phyloP scores from a whole-genome alignment of 2,113 vertebrate species.

The Struthidea cinerea region DNA sequence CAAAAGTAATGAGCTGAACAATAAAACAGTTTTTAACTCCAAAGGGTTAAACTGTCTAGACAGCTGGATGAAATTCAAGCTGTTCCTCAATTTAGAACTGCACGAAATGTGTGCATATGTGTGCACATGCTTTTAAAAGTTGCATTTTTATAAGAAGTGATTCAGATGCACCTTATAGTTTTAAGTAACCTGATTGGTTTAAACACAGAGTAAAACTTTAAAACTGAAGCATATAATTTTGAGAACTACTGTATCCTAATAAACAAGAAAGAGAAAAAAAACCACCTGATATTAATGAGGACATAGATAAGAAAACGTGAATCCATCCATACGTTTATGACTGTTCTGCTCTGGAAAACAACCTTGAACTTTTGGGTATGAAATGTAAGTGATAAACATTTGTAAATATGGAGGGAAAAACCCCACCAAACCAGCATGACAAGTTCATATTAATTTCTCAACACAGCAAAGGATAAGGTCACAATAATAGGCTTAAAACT shows the following conservation, averaged over 20 bases:
- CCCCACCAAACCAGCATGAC: background rate
- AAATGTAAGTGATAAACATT: background rate
- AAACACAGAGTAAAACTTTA: background rate
- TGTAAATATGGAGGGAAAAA: background rate
- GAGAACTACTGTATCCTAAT: background rate
- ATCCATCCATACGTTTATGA: background rate
- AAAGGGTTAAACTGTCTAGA: background rate
- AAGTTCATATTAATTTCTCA: background rate
- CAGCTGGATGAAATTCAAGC: background rate
- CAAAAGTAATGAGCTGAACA: background rate
- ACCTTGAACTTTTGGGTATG: background rate
- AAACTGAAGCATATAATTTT: background rate
- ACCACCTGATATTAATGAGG: background rate
- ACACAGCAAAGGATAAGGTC: background rate
- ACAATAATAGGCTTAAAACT: background rate
- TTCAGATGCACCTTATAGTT: background rate
- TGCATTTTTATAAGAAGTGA: background rate
- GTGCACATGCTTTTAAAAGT: background rate
- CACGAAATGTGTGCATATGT: background rate
- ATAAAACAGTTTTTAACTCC: background rate
- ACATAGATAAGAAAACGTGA: background rate
- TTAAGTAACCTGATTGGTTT: background rate
- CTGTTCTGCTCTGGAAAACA: background rate
- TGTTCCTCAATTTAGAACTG: background rate
- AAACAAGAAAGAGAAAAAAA: background rate